Base-by-base conservation (phyloP, 1,140 invertebrate genomes). In the Megalonaias nervosa region DNA sequence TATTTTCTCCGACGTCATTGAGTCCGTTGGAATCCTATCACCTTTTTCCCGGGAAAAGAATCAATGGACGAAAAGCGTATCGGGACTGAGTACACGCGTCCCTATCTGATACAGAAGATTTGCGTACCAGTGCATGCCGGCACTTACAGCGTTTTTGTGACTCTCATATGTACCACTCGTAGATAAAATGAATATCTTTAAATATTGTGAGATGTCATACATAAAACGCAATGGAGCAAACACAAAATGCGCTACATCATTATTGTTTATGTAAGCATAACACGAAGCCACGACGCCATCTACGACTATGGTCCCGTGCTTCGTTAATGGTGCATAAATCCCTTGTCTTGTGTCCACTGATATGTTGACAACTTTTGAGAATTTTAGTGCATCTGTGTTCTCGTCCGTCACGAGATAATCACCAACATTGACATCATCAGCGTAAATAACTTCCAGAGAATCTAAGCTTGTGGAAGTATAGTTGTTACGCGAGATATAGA, bases 211-310 rank as follows among this genome's bases (percentile, higher is more conserved):
- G 61, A 86, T 59, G 59, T 72, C 79, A 72, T 85, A 82, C 71
- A 92, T 92, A 0, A 94, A 75, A 60, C 97, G 92, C 72, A 97
- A 90, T 0, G 97, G 97, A 12, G 94, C 91, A 88, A 98, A 96
- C 1, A 94, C 94, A 85, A 93, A 93, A 88, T 99, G 97, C 11
- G 97, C 97, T 66, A 98, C 77, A 13, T 91, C 89, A 82, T 98
- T 96, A 90, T 95, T 96, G 88, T 95, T 93, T n/a, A 99, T 93
- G 17, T 97, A 92, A 0, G 98, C 98, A 91, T 99, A 99, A 89
- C 98, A 99, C 0, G 97, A 99, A 1, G 96, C 96, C 1, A 97
- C 93, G 4, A 98, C 94, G 78, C 95, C 95, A 88, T 99, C 94
- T 0, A 99, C 96, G 26, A 99, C 92, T 15, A 99, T 91, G 23